Base-by-base conservation (phyloP, 2,113 vertebrate species). In the Nycticryphes semicollaris region DNA sequence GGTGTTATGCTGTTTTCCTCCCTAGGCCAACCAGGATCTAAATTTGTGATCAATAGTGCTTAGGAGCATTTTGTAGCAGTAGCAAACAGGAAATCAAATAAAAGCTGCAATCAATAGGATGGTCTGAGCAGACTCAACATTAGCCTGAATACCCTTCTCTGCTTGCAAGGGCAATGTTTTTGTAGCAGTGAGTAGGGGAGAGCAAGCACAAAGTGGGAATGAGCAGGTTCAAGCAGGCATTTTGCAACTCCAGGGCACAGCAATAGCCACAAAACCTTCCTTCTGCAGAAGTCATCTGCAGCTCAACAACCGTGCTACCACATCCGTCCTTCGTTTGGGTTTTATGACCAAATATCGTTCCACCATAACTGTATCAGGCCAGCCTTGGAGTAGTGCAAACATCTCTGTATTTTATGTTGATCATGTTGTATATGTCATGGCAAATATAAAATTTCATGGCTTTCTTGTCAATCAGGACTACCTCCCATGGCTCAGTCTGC, bases 1-100 rank as follows among this genome's bases (percentile, higher is more conserved):
- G 7, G 5, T 18, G 1, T 50, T 37, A 5, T 0, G 3, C 8
- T 54, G 3, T 31, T 62, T 69, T 66, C 12, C 5, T 66, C 59
- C 37, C 12, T 45, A 33, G 1, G 8, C 12, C 30, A 73, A 37
- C 7, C 9, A 22, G 6, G 25, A 95, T 25, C 9, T 41, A 28
- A 48, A 45, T 74, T 77, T 83, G n/a, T 66, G 25, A n/a, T n/a
- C 15, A 30, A 21, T 4, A 6, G 12, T 8, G 35, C 53, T 74
- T 22, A 24, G 48, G 33, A 19, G 12, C 5, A 14, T 30, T 67
- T 70, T 66, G 5, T 8, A 69, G 25, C 28, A 19, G 21, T n/a
- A 63, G 13, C 8, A 91, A 81, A 74, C 2, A 20, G 50, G 9
- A 76, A 31, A 19, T 28, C 7, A n/a, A 56, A 5, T 2, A 35